Conservation (phyloP, 2,888 invertebrate species). For the Homarus gammarus region DNA sequence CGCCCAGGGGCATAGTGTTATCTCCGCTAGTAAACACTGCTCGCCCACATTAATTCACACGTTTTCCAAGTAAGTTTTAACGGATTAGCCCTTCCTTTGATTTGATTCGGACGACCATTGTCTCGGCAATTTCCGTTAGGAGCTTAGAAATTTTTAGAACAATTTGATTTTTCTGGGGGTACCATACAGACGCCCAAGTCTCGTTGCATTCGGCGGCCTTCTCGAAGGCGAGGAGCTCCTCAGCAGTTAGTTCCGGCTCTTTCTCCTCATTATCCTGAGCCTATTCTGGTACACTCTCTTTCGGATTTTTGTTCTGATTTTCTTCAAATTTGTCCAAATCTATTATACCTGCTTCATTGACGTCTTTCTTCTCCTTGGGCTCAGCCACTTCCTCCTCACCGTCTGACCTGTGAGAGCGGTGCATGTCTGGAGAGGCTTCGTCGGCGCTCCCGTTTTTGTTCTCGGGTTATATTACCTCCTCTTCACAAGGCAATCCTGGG, state of each 20-base stretch:
- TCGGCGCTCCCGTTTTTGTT: too few relatives aligned
- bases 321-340: neutral
- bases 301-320: neutral
- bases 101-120: neutral
- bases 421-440: too few relatives aligned
- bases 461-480: too few relatives aligned
- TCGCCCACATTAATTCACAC: slow-evolving; percentile 32
- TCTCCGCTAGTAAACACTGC: slow-evolving; percentile 37
- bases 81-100: slow-evolving; percentile 25
- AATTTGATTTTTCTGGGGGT: neutral
- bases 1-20: slow-evolving; percentile 20
- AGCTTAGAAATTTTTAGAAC: neutral
- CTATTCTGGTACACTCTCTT: neutral
- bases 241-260: neutral
- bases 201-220: neutral
- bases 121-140: neutral
- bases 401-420: neutral
- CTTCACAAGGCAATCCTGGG: too few relatives aligned
- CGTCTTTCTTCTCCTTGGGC: too few relatives aligned
- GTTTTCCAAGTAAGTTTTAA: slow-evolving; percentile 17
- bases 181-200: neutral
- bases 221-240: too few relatives aligned
- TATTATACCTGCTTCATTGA: too few relatives aligned
- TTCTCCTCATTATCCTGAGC: too few relatives aligned
- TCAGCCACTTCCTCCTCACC: neutral